These are phyloP conservation scores for Streptopelia turtur DNA, from an alignment of 2,797 vertebrate genomes.

Conservation along the genomic window DNA sequence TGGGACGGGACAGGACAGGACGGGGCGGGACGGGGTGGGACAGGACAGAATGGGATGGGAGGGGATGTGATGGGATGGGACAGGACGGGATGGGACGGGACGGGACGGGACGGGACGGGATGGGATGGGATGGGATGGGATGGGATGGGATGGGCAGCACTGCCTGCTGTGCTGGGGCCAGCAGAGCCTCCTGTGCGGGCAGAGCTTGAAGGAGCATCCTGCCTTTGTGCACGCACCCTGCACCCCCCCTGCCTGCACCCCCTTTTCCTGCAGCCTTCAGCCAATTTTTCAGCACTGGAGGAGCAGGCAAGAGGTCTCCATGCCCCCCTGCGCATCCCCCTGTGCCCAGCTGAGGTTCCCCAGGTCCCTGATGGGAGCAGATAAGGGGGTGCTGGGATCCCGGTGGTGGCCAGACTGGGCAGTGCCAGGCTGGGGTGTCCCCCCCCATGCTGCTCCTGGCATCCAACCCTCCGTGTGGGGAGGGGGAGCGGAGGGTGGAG, in stretches of 20 bases:
- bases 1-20: too few species aligned
- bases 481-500: constrained; percentile 42
- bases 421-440: not conserved
- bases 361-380: rapidly evolving
- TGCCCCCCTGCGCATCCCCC: rapidly evolving
- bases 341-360: not conserved
- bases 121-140: too few species aligned
- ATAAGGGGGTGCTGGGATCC: not conserved
- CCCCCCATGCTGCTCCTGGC: not conserved
- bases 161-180: rapidly evolving
- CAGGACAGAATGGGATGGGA: too few species aligned
- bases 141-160: not conserved
- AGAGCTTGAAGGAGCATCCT: not conserved
- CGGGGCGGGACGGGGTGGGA: too few species aligned
- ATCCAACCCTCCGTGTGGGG: not conserved
- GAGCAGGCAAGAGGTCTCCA: rapidly evolving
- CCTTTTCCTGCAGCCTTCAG: not conserved
- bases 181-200: not conserved
- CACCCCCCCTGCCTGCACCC: not conserved
- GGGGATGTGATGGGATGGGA: too few species aligned
- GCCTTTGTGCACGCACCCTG: not conserved
- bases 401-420: not conserved
- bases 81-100: too few species aligned
- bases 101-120: too few species aligned
- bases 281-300: not conserved